phyloP scores from a whole-genome alignment of 1,140 invertebrate species.

The Nylanderia fulva region DNA sequence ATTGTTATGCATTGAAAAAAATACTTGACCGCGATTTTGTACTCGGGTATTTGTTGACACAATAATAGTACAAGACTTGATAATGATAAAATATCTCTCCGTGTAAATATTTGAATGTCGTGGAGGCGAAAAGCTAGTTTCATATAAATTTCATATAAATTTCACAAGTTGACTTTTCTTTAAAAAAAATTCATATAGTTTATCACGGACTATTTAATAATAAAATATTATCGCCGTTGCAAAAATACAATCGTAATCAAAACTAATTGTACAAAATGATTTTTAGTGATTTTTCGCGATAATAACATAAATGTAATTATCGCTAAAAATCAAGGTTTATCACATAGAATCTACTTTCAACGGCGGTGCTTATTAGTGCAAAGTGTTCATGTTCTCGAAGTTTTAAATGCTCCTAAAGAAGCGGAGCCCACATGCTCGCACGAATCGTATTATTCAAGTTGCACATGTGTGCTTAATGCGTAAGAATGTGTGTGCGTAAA shows the following conservation, averaged over 20 bases:
- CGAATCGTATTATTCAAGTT: constrained; percentile 69
- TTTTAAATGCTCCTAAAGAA: constrained; percentile 71
- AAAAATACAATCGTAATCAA: background rate
- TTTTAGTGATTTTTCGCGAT: too few relatives aligned
- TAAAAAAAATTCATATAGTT: background rate
- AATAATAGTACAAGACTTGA: background rate
- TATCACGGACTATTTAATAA: background rate
- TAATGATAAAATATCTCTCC: background rate
- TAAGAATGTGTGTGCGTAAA: constrained; percentile 71
- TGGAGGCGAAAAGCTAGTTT: too few relatives aligned
- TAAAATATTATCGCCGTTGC: background rate
- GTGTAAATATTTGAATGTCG: background rate
- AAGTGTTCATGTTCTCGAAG: constrained; percentile 50
- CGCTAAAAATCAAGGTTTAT: constrained; percentile 14
- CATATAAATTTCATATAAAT: too few relatives aligned
- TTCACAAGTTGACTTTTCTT: background rate
- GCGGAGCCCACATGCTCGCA: constrained; percentile 58
- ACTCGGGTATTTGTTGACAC: background rate
- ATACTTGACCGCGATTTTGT: background rate
- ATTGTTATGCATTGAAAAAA: background rate
- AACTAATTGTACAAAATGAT: too few relatives aligned
- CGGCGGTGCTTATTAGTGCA: constrained; percentile 32
- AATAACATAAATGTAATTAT: constrained; percentile 18
- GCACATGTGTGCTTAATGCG: background rate
- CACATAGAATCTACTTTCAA: constrained; percentile 25